phyloP scores from a whole-genome alignment of 2,797 vertebrate species.

The Sebastes goodei region DNA sequence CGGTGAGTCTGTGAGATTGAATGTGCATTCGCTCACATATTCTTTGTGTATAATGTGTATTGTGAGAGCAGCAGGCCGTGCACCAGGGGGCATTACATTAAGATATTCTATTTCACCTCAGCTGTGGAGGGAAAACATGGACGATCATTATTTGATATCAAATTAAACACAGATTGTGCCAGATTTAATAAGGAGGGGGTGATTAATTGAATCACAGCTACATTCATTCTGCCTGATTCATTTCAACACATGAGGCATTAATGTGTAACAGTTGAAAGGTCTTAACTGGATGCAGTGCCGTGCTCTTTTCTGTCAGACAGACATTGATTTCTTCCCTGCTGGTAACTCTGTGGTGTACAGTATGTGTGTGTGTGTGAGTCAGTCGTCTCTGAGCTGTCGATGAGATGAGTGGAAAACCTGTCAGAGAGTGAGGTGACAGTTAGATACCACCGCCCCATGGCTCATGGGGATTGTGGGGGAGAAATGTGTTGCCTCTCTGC shows the following conservation, averaged over 20 bases:
- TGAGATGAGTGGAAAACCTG: conserved; percentile 61
- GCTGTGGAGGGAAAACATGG: conserved; percentile 11
- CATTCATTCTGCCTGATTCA: conserved; percentile 17
- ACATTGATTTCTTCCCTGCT: conserved; percentile 59
- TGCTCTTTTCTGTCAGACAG: conserved; percentile 22
- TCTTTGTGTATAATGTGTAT: background rate
- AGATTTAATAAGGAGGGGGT: conserved; percentile 48
- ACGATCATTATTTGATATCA: conserved; percentile 53
- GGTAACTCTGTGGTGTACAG: conserved; percentile 11
- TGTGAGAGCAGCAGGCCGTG: background rate
- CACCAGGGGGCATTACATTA: conserved; percentile 14
- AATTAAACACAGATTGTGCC: conserved; percentile 57
- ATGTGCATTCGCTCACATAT: background rate
- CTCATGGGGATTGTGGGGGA: conserved; percentile 46
- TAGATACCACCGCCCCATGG: conserved; percentile 16
- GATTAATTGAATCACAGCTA: conserved; percentile 54
- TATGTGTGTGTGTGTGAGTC: conserved; percentile 24
- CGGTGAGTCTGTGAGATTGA: background rate
- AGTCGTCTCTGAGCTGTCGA: conserved; percentile 47
- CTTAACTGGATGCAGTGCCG: conserved; percentile 7
- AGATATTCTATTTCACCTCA: conserved; percentile 44
- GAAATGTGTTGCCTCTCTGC: conserved; percentile 46
- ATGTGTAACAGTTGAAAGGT: background rate
- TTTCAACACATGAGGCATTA: conserved; percentile 16
- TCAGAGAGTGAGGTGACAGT: conserved; percentile 54